Evolutionary conservation across 1,140 invertebrate species (phyloP), one percentile per base, ranked within the genome.

Genomic region (Drosophila mojavensis): DNA sequence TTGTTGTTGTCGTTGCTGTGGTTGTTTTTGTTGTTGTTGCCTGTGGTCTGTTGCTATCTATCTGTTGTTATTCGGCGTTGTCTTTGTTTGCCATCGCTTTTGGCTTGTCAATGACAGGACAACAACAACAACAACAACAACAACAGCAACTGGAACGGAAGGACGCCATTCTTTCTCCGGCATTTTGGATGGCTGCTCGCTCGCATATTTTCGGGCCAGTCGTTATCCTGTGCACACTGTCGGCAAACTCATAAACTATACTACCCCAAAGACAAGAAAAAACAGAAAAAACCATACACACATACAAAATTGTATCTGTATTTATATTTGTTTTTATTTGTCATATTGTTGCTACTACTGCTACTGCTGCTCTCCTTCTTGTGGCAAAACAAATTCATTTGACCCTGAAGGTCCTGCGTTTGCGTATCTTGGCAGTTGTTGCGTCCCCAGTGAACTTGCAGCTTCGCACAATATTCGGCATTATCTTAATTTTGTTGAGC

Each of bases 81-180:
- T 64, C 56, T 67, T 73, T 73, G 70, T 73, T 73, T 73, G 64
- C 70, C 70, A 67, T 67, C 64, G 64, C 70, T 73, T 73, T 73
- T 68, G 70, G 70, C 70, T 73, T 73, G 70, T 73, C 70, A 73
- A 73, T 73, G 70, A 20, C 70, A 54, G 15, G 60, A 36, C 28
- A 71, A 28, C 28, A 48, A 26, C 41, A 56, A 56, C 36, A 43
- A 48, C 30, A 66, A 28, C 30, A 41, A 26, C 28, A 5, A 24
- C 20, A 71, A 53, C 43, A 48, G 24, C 47, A 51, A 59, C 47
- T 13, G 24, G 15, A 13, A 39, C 56, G 70, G 70, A 73, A 73
- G 70, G 64, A 73, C 70, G 43, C 55, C 64, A 73, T 73, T 67
- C 56, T 66, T 73, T 73, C 64, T 67, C 55, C 53, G 59, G 53